Evolutionary conservation across 2,113 vertebrate species (phyloP), one percentile per base, ranked within the genome.

Genomic region (Clarias magur): DNA sequence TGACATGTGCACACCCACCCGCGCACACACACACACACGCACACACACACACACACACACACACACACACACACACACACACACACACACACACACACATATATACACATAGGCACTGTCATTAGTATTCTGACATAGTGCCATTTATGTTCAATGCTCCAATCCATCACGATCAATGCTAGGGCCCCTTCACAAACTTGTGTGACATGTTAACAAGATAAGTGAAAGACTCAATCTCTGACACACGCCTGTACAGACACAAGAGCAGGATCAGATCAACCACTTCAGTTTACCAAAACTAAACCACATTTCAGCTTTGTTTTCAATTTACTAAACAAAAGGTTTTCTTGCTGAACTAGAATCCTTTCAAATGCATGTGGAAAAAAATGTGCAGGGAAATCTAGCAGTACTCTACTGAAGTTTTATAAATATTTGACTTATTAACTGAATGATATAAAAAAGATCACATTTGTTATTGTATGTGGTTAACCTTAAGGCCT

Each of bases 161-260:
- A 94, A 95, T 95, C 94, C 91, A 94, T 95, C 95, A 94, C 93
- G 93, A 93, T 94, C 67, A 57, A 88, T 65, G 56, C 86, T 83
- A 82, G 48, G 76, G 83, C 75, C 76, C 87, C 83, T 84, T 84
- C 85, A 90, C 84, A 88, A 90, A 72, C 80, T 21, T 53, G 80
- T 81, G 85, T 82, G 85, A 75, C 70, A 87, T 59, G 86, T 75
- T 83, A 87, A 87, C 23, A 56, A 90, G 81, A 90, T 80, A 75
- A 82, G 54, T 78, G 34, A 88, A 88, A 38, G 16, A 38, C 42
- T 42, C 67, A 16, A 9, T 56, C 48, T 42, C 82, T 60, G 62
- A 67, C 57, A 82, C 68, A 70, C 54, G 34, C 5, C 30, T 53
- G 34, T 65, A 42, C 13, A 48, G n/a, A 75, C 30, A 82, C n/a